Evolutionary conservation across 2,888 invertebrate genomes (phyloP), one percentile per base, ranked within the genome.

Genomic region (Drosophila eohydei): DNA sequence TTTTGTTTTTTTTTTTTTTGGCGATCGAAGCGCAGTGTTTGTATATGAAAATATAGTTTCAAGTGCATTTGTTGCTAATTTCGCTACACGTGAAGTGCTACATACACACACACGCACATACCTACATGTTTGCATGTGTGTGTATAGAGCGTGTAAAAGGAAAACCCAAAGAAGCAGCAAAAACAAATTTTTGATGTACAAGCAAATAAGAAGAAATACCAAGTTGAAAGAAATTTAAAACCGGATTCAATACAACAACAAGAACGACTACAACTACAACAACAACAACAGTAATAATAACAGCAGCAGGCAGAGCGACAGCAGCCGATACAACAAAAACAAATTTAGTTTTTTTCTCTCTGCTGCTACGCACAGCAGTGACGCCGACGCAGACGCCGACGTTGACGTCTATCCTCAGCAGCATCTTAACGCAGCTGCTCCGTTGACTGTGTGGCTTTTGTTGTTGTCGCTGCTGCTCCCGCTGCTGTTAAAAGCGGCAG

Each of bases 221-320:
- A 83, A 84, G 74, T 80, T 74, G 67, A 86, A 83, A 87, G 81
- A 86, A 89, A 86, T 80, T 89, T 69, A 78, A 86, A 86, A 86
- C 87, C 85, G 85, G 85, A 86, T 89, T 89, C 75, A 71, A 81
- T 69, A 76, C 76, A 63, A 65, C 78, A 64, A 11, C 51, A 71
- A 9, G 14, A 48, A 69, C 74, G 52, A 64, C 71, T 46, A 69
- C 78, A 54, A 11, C 46, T 68, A 9, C 32, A 46, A 73, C 76
- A 63, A 67, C 80, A 64, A 8, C 36, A 71, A 8, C 28, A 52
- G 16, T 16, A 59, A 6, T 30, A 58, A 38, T 3, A 43, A 28
- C 36, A 62, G 14, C 52, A 68, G 48, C 69, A 66, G 62, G 69
- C 68, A 44, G 54, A 43, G 55, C 50, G 46, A 50, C 51, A 58